phyloP scores from a whole-genome alignment of 2,113 vertebrate genomes.

The Micronisus gabar region DNA sequence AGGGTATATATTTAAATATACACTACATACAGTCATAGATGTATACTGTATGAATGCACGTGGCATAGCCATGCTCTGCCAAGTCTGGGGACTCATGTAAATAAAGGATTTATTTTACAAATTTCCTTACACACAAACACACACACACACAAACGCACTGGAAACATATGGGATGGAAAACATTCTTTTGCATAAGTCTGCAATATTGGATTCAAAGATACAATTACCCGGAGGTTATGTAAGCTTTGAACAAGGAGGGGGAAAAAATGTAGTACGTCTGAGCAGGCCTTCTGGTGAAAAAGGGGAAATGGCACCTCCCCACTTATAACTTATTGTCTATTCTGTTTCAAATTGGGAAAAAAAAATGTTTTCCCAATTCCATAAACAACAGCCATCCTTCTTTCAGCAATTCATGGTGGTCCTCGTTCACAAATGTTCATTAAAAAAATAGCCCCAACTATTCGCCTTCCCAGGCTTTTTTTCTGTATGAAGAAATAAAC shows the following conservation, averaged over 20 bases:
- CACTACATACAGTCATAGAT: neutral
- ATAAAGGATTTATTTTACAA: slow-evolving; percentile 53
- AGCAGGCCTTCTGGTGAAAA: slow-evolving; percentile 56
- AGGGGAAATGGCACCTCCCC: slow-evolving; percentile 40
- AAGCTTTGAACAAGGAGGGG: slow-evolving; percentile 32
- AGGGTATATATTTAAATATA: neutral
- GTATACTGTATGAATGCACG: neutral
- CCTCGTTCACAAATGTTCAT: slow-evolving; percentile 58
- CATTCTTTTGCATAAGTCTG: slow-evolving; percentile 24
- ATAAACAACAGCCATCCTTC: slow-evolving; percentile 71
- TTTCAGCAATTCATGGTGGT: slow-evolving; percentile 78
- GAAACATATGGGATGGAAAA: slow-evolving; percentile 50
- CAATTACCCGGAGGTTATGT: slow-evolving; percentile 31
- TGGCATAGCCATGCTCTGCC: neutral
- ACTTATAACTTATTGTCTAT: slow-evolving; percentile 48
- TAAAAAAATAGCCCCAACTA: slow-evolving; percentile 40
- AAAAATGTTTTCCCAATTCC: slow-evolving; percentile 67
- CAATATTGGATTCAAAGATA: slow-evolving; percentile 33
- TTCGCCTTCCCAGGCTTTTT: slow-evolving; percentile 36
- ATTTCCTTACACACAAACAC: slow-evolving; percentile 35
- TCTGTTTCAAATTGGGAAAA: slow-evolving; percentile 71
- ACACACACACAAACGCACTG: neutral
- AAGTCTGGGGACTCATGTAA: slow-evolving; percentile 14
- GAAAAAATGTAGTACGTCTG: neutral
- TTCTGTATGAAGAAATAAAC: slow-evolving; percentile 54